phyloP scores from a whole-genome alignment of 2,888 invertebrate species.

The Yponomeuta evonymella region DNA sequence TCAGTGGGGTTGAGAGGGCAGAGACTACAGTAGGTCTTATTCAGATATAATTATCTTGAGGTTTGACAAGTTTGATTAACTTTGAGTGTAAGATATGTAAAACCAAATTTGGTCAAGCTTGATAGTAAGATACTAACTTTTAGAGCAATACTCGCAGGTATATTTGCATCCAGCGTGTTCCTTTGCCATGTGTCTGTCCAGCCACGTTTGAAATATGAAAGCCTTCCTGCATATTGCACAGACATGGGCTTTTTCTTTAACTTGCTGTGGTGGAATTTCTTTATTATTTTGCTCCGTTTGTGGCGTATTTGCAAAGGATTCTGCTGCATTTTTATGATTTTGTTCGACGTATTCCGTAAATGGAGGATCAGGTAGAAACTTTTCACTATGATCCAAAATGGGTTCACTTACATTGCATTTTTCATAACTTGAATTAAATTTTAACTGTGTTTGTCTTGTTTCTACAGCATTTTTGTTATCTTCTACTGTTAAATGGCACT shows the following conservation, averaged over 20 bases:
- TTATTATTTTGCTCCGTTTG: neutral
- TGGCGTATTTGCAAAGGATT: neutral
- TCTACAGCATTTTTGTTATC: slow-evolving; percentile 20
- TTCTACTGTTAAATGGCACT: neutral
- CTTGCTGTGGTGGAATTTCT: neutral
- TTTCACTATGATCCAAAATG: neutral
- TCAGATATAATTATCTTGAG: too few species aligned
- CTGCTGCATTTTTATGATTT: neutral
- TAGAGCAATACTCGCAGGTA: slow-evolving; percentile 47
- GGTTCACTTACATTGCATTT: neutral
- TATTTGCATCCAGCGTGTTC: slow-evolving; percentile 48
- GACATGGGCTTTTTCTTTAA: slow-evolving; percentile 33
- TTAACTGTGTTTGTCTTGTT: neutral
- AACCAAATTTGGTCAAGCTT: too few species aligned
- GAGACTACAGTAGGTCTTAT: too few species aligned
- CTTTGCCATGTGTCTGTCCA: slow-evolving; percentile 52
- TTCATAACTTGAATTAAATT: neutral
- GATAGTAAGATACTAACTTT: slow-evolving; percentile 38
- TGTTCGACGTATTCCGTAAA: neutral
- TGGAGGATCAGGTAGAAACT: neutral
- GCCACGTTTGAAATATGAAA: slow-evolving; percentile 57
- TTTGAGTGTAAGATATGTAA: slow-evolving; percentile 6
- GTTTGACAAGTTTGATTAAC: too few species aligned
- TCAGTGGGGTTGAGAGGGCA: too few species aligned
- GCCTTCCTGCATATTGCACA: slow-evolving; percentile 49